A percentile compares a stretch with the other conserved stretches of the same genome.
Conservation (phyloP, 2,797 vertebrate genomes). For the Falco biarmicus region DNA sequence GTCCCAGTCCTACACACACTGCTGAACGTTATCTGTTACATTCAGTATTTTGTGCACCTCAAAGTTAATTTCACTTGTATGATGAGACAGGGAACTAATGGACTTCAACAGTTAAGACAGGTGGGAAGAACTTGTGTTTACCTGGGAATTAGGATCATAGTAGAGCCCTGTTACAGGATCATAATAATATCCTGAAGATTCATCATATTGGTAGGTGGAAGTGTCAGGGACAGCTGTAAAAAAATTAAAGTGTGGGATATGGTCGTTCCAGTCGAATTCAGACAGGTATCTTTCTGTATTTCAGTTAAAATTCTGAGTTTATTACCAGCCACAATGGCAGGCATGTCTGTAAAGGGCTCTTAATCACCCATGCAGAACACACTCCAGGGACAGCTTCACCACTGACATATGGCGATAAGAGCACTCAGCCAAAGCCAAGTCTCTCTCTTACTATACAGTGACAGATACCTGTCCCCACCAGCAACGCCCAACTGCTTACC, state of each 20-base stretch:
- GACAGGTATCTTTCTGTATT: background rate
- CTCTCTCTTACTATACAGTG: background rate
- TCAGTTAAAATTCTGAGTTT: background rate
- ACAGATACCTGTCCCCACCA: background rate
- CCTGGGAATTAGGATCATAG: conserved; percentile 96
- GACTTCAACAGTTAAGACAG: background rate
- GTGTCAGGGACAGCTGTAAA: conserved; percentile 89
- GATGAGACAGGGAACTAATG: background rate
- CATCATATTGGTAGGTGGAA: conserved; percentile 97
- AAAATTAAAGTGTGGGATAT: conserved; percentile 21
- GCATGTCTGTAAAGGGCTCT: background rate
- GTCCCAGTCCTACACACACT: background rate
- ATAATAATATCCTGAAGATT: conserved; percentile 97
- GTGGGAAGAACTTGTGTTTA: conserved; percentile 67
- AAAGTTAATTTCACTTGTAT: background rate
- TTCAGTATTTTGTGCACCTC: background rate
- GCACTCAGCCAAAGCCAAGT: background rate
- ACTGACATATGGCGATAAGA: background rate
- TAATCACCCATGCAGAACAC: background rate
- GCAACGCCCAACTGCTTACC: conserved; percentile 62
- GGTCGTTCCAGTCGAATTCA: conserved; percentile 1
- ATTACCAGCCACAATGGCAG: background rate
- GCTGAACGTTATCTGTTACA: background rate
- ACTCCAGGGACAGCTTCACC: conserved; percentile 18
- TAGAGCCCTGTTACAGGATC: conserved; percentile 94